Base-by-base conservation (phyloP, 2,797 vertebrate species). In the Myiothlypis chrysogaster region DNA sequence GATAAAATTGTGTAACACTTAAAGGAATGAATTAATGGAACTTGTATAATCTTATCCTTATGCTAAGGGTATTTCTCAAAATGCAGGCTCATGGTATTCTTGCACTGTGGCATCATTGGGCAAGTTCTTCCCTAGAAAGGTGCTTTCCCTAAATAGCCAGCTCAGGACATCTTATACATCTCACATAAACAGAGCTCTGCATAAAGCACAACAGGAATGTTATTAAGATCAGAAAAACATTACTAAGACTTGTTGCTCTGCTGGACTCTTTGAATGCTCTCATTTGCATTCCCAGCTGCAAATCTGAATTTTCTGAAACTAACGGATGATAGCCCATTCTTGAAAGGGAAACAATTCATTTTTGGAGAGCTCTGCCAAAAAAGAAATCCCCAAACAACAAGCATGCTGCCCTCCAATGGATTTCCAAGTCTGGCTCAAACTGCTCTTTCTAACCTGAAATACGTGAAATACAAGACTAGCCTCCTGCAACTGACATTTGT, bases 361-460 rank as follows among this genome's bases (percentile, higher is more conserved):
- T 89, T 93, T 65, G 0, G 55, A 75, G 78, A 90, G 60, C 32
- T 78, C 50, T 65, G 94, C 65, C 72, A 89, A 95, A 90, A 95
- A 87, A 11, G 49, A 80, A 93, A 73, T 92, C 68, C 76, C 84
- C 43, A 81, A 85, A 94, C 43, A 80, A 63, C 91, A 88, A 89
- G 69, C 69, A 68, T 57, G 76, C 87, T 94, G 91, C 85, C 94
- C 83, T 94, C 85, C 91, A 86, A 96, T 27, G 61, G 85, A 78
- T 93, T 94, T 78, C 43, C 39, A 88, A n/a, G 65, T 61, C 69
- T 90, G 82, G 53, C 65, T 96, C 89, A 91, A 69, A 39, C 47
- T 71, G 57, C 34, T 88, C 39, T 78, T 91, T 88, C 76, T 91
- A 88, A 94, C 61, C 76, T 57, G 34, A 83, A 92, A 71, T 68